Evolutionary conservation across 1,140 invertebrate species (phyloP).

Genomic region (Eulimnadia texana): DNA sequence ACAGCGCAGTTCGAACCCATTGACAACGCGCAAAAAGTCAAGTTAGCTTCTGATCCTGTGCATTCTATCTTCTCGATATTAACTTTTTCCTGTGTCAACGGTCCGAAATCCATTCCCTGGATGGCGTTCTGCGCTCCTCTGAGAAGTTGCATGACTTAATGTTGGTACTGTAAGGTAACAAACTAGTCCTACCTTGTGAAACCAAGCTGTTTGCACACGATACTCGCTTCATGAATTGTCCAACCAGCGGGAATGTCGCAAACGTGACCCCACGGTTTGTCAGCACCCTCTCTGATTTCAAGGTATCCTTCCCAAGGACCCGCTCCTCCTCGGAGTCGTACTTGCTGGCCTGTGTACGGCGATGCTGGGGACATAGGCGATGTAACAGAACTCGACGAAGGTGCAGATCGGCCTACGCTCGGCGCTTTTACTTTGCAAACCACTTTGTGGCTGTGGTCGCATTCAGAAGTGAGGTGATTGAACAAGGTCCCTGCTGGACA

Average conservation of each 20-base stretch:
- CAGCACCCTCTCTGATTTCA: constrained; percentile 30
- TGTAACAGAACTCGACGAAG: constrained; percentile 12
- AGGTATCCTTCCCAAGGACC: constrained; percentile 37
- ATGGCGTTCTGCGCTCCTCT: constrained; percentile 13
- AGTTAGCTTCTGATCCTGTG: constrained; percentile 32
- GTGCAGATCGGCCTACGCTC: not conserved
- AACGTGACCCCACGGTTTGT: constrained; percentile 35
- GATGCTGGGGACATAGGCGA: constrained; percentile 18
- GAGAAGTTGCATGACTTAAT: not conserved
- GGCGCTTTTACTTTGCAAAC: constrained; percentile 28
- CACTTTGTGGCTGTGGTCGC: constrained; percentile 47
- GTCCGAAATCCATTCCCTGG: constrained; percentile 20
- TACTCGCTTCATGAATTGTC: constrained; percentile 36
- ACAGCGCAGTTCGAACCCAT: constrained; percentile 6
- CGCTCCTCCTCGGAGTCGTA: constrained; percentile 36
- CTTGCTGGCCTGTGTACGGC: constrained; percentile 27
- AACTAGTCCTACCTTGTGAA: constrained; percentile 30
- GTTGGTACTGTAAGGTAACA: not conserved
- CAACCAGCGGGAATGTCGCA: constrained; percentile 34
- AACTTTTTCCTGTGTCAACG: constrained; percentile 16
- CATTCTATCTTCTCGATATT: constrained; percentile 25
- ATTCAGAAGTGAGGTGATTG: constrained; percentile 41
- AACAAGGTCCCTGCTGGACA: constrained; percentile 52
- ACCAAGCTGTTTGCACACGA: constrained; percentile 40
- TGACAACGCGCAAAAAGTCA: constrained; percentile 1